Percentiles rank a stretch among this genome's conserved stretches.
Conservation (phyloP, 1,140 invertebrate species). For the Aradophagus sp. region DNA sequence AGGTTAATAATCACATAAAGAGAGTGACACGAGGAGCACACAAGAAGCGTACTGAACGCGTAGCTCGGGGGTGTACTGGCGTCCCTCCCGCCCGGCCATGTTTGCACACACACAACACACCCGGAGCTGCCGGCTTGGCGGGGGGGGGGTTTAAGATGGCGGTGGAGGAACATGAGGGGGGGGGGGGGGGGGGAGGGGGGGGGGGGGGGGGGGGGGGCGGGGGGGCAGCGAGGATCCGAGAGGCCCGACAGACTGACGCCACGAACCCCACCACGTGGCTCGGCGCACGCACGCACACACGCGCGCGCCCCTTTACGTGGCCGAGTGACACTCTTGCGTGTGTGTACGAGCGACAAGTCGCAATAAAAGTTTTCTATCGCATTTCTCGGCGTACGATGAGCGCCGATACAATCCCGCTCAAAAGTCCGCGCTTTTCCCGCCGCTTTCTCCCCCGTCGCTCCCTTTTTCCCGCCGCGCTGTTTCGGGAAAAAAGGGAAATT, state of each 20-base stretch:
- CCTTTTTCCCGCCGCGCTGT: too few species aligned
- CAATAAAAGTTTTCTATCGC: conserved; percentile 46
- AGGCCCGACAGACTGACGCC: conserved; percentile 70
- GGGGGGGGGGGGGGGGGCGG: conserved; percentile 38
- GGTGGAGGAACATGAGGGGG: too few species aligned
- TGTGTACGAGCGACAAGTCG: conserved; percentile 3
- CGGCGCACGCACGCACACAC: conserved; percentile 47
- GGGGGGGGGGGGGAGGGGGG: conserved; percentile 17
- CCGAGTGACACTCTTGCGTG: conserved; percentile 20
- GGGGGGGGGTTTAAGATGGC: too few species aligned
- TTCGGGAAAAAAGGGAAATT: too few species aligned
- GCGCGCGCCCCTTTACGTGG: conserved; percentile 9
- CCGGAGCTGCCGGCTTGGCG: too few species aligned
- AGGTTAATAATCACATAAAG: too few species aligned
- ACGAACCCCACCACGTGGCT: conserved; percentile 63
- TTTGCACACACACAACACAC: too few species aligned
- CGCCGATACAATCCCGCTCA: conserved; percentile 41
- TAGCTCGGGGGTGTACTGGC: too few species aligned
- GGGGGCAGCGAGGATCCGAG: conserved; percentile 54
- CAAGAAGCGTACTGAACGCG: too few species aligned
- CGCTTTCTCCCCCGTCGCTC: too few species aligned
- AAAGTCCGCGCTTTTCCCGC: conserved; percentile 13
- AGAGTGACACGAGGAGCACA: too few species aligned
- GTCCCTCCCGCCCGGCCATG: too few species aligned
- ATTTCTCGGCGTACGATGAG: conserved; percentile 45